Percentiles rank a stretch among this genome's conserved stretches.
phyloP scores from a whole-genome alignment of 23 tunicate genomes.

The Ciona savignyi region DNA sequence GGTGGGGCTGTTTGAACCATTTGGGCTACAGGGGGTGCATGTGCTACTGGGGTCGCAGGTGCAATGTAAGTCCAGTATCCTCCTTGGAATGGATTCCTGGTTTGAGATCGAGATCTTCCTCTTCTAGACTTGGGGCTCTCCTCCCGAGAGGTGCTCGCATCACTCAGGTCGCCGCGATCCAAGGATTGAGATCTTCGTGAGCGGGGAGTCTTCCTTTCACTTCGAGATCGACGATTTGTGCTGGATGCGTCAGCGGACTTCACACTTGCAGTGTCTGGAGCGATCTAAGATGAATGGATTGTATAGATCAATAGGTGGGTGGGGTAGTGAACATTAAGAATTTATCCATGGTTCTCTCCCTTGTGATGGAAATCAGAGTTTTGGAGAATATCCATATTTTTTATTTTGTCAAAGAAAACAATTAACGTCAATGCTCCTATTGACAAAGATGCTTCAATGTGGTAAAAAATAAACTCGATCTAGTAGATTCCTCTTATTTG shows the following conservation, averaged over 20 bases:
- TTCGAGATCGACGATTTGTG: slow-evolving; percentile 4
- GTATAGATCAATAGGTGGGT: too few relatives aligned
- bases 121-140: slow-evolving; percentile 10
- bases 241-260: slow-evolving; percentile 14
- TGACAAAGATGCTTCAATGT: too few relatives aligned
- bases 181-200: slow-evolving; percentile 37
- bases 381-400: background rate
- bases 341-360: too few relatives aligned
- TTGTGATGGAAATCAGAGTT: background rate
- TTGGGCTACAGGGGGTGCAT: background rate
- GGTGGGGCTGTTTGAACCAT: slow-evolving; percentile 4
- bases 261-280: slow-evolving; percentile 4
- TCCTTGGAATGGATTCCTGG: slow-evolving; percentile 17
- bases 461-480: too few relatives aligned
- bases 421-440: too few relatives aligned
- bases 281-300: too few relatives aligned
- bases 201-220: background rate
- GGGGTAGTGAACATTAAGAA: too few relatives aligned
- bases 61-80: slow-evolving; percentile 51
- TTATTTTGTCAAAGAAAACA: background rate
- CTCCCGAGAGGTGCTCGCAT: slow-evolving; percentile 6
- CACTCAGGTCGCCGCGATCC: slow-evolving; percentile 26
- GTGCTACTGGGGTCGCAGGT: slow-evolving; percentile 8
- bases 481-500: too few relatives aligned
- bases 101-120: slow-evolving; percentile 27